Percentiles rank a stretch among this genome's conserved stretches.
Evolutionary conservation across 2,888 invertebrate species (phyloP).

Genomic region (Philhelius pedissequus): DNA sequence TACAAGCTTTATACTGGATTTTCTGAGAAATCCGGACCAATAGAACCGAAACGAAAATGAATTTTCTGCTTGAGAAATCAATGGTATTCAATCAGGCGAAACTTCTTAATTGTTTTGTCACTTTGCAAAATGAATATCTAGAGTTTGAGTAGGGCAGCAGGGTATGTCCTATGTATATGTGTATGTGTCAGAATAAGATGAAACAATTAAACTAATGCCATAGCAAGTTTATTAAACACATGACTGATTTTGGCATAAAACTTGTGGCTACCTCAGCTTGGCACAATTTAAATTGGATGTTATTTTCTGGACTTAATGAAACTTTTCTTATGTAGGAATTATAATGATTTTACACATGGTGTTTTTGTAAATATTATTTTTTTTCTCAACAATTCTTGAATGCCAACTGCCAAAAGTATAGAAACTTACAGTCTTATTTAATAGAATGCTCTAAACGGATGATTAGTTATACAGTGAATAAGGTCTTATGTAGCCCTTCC

Average conservation of each 20-base stretch:
- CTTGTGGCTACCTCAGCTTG: no score
- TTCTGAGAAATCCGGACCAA: slow-evolving; percentile 25
- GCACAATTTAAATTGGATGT: no score
- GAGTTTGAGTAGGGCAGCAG: background rate
- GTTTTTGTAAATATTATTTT: no score
- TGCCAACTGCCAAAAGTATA: no score
- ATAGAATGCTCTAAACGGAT: no score
- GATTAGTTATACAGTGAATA: no score
- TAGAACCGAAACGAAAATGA: slow-evolving; percentile 59
- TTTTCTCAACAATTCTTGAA: no score
- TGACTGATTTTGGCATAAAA: background rate
- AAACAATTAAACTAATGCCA: background rate
- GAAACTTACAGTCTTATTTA: no score
- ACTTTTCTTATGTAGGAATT: no score
- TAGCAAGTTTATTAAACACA: background rate
- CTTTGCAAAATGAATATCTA: slow-evolving; percentile 21
- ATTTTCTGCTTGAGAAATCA: slow-evolving; percentile 62
- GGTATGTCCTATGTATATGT: background rate
- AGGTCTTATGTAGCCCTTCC: no score
- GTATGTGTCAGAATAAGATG: background rate
- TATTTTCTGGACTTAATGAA: no score
- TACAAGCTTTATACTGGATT: background rate
- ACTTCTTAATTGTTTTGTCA: slow-evolving; percentile 66
- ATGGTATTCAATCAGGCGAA: slow-evolving; percentile 57
- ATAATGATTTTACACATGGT: no score